These are phyloP conservation scores for Podargus strigoides DNA, from an alignment of 2,797 vertebrate genomes.

Conservation along the genomic window DNA sequence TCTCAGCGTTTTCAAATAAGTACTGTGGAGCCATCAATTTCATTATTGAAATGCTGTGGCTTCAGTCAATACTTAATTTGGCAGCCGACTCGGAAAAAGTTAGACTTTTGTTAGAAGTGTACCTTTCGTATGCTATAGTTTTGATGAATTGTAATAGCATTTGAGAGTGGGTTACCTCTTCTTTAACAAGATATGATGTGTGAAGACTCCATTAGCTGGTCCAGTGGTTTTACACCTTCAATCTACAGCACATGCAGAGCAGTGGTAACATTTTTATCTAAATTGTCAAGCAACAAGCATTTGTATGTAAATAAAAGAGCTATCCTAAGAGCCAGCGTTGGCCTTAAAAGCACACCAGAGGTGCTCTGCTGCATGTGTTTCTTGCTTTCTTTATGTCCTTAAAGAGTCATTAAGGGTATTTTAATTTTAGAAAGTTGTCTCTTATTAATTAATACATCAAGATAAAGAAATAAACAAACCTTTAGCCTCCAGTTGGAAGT, in stretches of 20 bases:
- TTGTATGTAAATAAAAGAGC: constrained; percentile 51
- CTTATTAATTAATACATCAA: constrained; percentile 14
- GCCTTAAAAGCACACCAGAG: constrained; percentile 1
- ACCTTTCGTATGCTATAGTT: background rate
- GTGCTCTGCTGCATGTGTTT: background rate
- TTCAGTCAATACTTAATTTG: background rate
- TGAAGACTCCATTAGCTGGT: constrained; percentile 63
- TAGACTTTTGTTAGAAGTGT: background rate
- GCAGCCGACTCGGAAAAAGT: background rate
- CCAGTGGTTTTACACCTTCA: constrained; percentile 52
- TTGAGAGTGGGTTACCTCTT: constrained; percentile 41
- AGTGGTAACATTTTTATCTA: constrained; percentile 56
- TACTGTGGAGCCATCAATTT: background rate
- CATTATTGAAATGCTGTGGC: background rate
- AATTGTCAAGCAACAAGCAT: constrained; percentile 59
- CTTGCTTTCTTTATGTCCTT: background rate
- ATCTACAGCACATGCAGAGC: constrained; percentile 46
- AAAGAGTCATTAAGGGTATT: constrained; percentile 33
- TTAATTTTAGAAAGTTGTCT: constrained; percentile 24
- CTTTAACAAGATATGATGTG: constrained; percentile 53
- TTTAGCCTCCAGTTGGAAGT: background rate
- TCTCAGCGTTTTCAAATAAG: background rate
- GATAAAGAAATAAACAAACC: background rate
- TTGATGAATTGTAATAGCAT: constrained; percentile 34
- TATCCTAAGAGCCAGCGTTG: background rate